Conservation (phyloP, 2,888 invertebrate species). For the Chloroclystis v-ata region DNA sequence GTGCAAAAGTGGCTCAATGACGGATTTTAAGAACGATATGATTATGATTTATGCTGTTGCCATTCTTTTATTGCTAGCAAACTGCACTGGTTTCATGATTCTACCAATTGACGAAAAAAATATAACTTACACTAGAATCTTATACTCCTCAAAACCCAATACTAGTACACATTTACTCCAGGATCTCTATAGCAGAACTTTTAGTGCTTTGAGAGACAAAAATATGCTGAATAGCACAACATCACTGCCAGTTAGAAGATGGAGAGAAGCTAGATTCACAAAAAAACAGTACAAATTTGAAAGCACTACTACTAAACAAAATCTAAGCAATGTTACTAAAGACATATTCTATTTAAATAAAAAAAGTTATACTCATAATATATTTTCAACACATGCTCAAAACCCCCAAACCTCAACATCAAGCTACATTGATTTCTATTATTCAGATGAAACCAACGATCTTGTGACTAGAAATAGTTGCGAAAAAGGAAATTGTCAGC, state of each 20-base stretch:
- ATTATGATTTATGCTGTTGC: neutral
- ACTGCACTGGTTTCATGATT: neutral
- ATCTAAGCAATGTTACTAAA: slow-evolving; percentile 12
- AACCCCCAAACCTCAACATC: slow-evolving; percentile 38
- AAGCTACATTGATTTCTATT: slow-evolving; percentile 66
- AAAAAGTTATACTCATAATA: slow-evolving; percentile 13
- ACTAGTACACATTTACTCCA: neutral
- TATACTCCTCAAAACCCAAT: neutral
- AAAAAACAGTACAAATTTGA: slow-evolving; percentile 51
- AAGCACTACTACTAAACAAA: slow-evolving; percentile 5
- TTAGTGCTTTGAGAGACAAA: neutral
- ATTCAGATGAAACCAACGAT: slow-evolving; percentile 49
- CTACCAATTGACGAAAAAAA: slow-evolving; percentile 1
- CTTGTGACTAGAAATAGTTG: slow-evolving; percentile 26
- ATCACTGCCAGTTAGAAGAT: slow-evolving; percentile 32
- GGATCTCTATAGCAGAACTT: neutral
- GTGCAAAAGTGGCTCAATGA: no score
- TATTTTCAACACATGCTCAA: slow-evolving; percentile 14
- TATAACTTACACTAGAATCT: neutral
- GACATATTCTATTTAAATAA: slow-evolving; percentile 15
- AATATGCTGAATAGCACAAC: neutral
- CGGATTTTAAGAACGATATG: no score
- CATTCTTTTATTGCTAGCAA: neutral
- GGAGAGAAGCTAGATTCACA: slow-evolving; percentile 47
- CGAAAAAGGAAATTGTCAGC: slow-evolving; percentile 20